Evolutionary conservation across 37 sponge, comb jelly and placozoan genomes (phyloP), one percentile per base, ranked within the genome.

Genomic region (Cliona cf. orientalis): DNA sequence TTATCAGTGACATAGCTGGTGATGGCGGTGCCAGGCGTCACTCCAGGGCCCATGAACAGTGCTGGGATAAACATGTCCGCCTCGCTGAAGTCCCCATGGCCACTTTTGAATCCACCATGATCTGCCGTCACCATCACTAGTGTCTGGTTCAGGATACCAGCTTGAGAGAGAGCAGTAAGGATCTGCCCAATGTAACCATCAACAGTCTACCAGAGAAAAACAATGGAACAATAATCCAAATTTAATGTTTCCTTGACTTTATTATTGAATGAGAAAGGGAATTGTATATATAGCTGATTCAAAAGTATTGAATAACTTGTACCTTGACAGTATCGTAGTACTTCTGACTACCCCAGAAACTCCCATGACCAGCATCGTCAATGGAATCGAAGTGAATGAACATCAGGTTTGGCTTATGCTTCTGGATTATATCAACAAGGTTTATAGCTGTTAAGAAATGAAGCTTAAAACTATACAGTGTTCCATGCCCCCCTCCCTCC

Each of bases 331-430:
- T 55, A 25, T 63, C 5, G 33, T 79, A 79, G 68, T 79, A 79
- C 56, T 66, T 39, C 17, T n/a, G 49, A 26, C 69, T 79, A 6
- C 80, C 80, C 66, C 66, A 79, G 12, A 23, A 23, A 34, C 66
- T n/a, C 29, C 14, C 6, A 28, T 79, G 80, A 25, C 67, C 80
- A 43, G 80, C 67, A 11, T 63, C 66, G 33, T 79, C 80, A 34
- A 79, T 79, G 35, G 23, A 35, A 25, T 79, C 80, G 25, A 79
- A 65, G 46, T 79, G 80, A 46, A 79, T 63, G 56, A 79, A 79
- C 67, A 65, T 66, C 68, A 79, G 49, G 21, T 79, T 63, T 5
- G 80, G 80, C 56, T 73, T 1, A 46, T 49, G 53, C 28, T 14
- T 7, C 32, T 35, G 35, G 21, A 66, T 66, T 19, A 66, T 31